Evolutionary conservation across 2,797 vertebrate species (phyloP), one percentile per base, ranked within the genome.

Genomic region (Oryzias sinensis): DNA sequence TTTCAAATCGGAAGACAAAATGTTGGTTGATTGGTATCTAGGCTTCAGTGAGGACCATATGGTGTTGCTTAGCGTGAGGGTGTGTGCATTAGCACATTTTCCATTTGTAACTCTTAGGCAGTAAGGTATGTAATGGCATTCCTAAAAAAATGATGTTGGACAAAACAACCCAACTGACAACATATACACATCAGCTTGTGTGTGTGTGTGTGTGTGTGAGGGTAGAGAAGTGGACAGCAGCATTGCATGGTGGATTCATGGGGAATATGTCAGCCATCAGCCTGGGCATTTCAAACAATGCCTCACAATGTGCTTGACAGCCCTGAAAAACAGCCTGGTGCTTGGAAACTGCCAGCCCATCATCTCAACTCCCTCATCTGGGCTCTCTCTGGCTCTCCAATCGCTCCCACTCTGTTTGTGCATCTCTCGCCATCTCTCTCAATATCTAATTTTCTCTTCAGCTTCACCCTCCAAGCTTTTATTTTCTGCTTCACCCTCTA

Each of bases 221-320:
- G 81, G 60, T 67, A 77, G 82, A 79, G 77, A 59, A 70, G 79
- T 83, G 87, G 89, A 88, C 86, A 82, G 80, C 67, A 57, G 81
- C 80, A 81, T 68, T 77, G 81, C 81, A 83, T 80, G 75, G 66
- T 75, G 77, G 86, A 90, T 87, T 89, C 86, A 89, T 86, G 78
- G 87, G 81, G 82, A 90, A 89, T 88, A 87, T 89, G 88, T 89
- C 85, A 86, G 82, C 86, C 74, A 87, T 90, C 88, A 87, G 82
- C 78, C 68, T 78, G 84, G 84, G 82, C 86, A 84, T 87, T 87
- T 89, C 88, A 89, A 90, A 90, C 88, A 89, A 89, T 87, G 88
- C 82, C 79, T 89, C 87, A 89, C 88, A 83, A 89, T 87, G 86
- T 89, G 89, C 89, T 87, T 87, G 88, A 89, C 89, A 87, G 88